Evolutionary conservation across 1,140 invertebrate species (phyloP).

Genomic region (Drosophila burlai): DNA sequence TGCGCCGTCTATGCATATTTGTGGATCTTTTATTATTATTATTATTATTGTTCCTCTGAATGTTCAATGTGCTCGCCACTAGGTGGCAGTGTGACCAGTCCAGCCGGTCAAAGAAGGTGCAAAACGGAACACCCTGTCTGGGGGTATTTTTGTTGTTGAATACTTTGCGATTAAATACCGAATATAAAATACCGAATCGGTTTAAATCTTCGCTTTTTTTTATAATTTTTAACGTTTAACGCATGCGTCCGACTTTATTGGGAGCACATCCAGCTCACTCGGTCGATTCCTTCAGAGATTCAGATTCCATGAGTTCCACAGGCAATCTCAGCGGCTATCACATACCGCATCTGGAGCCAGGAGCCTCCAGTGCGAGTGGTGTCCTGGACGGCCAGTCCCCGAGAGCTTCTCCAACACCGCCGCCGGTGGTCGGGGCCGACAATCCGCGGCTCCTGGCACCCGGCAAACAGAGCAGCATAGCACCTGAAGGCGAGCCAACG

Average conservation of each 20-base stretch:
- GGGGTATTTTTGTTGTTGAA: not conserved
- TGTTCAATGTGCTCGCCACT: constrained; percentile 34
- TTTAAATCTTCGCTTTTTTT: not conserved
- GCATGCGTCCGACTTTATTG: not conserved
- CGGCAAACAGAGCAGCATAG: not conserved
- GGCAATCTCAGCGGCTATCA: constrained; percentile 39
- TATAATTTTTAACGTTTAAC: not conserved
- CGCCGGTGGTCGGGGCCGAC: not conserved
- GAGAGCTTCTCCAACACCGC: not conserved
- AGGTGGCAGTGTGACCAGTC: not conserved
- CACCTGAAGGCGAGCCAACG: not conserved
- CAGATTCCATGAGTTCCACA: constrained; percentile 30
- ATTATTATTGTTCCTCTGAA: not conserved
- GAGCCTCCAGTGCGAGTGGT: not conserved
- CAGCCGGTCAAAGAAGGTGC: no score
- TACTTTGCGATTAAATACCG: not conserved
- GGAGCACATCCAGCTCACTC: not conserved
- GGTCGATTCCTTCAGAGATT: not conserved
- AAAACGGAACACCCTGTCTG: not conserved
- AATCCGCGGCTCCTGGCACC: constrained; percentile 8
- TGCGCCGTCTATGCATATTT: constrained; percentile 61
- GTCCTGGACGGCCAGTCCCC: not conserved
- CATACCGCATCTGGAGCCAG: constrained; percentile 27
- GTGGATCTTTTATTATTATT: constrained; percentile 4
- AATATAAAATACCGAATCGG: not conserved